Evolutionary conservation across 1,140 invertebrate genomes (phyloP), one percentile per base, ranked within the genome.

Genomic region (Drosophila bifasciata): DNA sequence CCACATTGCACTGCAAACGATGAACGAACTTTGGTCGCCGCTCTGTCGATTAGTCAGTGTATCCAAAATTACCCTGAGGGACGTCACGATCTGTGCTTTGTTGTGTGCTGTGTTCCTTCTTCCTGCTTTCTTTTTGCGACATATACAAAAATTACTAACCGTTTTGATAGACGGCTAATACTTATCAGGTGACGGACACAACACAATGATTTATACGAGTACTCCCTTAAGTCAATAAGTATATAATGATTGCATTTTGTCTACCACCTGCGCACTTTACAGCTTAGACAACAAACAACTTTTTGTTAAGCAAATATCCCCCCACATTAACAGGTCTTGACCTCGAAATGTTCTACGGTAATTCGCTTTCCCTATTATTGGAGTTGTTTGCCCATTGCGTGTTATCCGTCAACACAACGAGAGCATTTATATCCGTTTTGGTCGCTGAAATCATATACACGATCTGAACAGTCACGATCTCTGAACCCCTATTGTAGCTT

Each of bases 391-490:
- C 19, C 55, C 44, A 46, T 49, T 53, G 63, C 62, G 41, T 63
- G 60, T 25, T 21, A 5, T 16, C 36, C 32, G 11, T 53, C 8
- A 36, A 15, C n/a, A 46, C 23, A 45, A 53, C 32, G 32, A 39
- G 36, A 73, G 40, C 43, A 48, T 55, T 73, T 73, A 73, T 57
- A 73, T 73, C 70, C 69, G 69, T 64, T 64, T 58, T 70, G 53
- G 32, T 13, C n/a, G 21, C 21, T 57, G 36, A 70, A 70, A 50
- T 43, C 52, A 70, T 48, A 60, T 48, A 60, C 66, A 74, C 46
- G 36, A 74, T 74, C 58, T 74, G 7, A n/a, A 21, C 46, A 25
- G 80, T 85, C 80, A 84, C 80, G 80, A 84, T 68, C 66, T 75
- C 53, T 46, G 63, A 46, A 44, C 51, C 45, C 39, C 19, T 17